Base-by-base conservation (phyloP, 2,797 vertebrate species). In the Heterohyrax brucei region DNA sequence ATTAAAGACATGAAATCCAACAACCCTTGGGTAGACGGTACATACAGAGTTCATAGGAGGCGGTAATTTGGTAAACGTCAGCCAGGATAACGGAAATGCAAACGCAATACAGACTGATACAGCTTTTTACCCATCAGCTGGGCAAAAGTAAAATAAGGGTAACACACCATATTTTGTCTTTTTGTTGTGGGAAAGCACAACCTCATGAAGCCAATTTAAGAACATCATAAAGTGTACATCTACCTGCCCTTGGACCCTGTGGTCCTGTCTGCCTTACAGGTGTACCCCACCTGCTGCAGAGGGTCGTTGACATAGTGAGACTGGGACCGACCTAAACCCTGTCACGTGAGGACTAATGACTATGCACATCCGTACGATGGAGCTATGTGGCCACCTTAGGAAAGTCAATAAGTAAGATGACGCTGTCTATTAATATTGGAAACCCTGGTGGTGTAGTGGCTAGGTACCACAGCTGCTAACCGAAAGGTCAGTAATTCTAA, bases 71-170 rank as follows among this genome's bases (percentile, higher is more conserved):
- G 61, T 75, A 80, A 86, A 62, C 16, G 30, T 87, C 53, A 66
- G 12, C 77, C 66, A 87, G 53, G 81, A 83, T 86, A 83, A 72
- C 50, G 28, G 89, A 78, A 84, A 81, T 50, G 26, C 30, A 92
- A 64, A 77, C 64, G 87, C 79, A 70, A 87, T 86, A 73, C 61
- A 62, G 5, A 64, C 1, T 28, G 6, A 48, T 56, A 26, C 30
- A 70, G 14, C 3, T 66, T 86, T 72, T 86, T 12, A 30, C 44
- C 64, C 33, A 59, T 61, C 19, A 66, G 44, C 39, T 94, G 59
- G 10, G 30, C 24, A 96, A 84, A 96, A 93, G 66, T 80, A 26
- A 93, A 76, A 92, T 84, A 89, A 84, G 66, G 21, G 39, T 79
- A 93, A 93, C 21, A 84, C 2, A 85, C 39, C 50, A 83, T 76